These are phyloP conservation scores for Helleia helle DNA, from an alignment of 2,888 invertebrate species.

Conservation along the genomic window DNA sequence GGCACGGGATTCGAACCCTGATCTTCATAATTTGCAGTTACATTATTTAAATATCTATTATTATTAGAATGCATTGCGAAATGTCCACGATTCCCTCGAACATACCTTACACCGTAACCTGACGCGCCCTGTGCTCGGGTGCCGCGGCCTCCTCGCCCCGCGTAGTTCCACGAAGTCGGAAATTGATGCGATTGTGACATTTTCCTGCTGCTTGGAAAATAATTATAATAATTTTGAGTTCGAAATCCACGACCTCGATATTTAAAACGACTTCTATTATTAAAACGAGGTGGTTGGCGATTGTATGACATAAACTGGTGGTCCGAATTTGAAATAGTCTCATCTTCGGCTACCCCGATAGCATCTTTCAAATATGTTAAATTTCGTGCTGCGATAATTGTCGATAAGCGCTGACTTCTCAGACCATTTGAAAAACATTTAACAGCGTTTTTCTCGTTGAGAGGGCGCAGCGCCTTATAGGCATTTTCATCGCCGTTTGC, in stretches of 20 bases:
- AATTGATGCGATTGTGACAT: slow-evolving; percentile 1
- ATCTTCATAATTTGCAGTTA: too few relatives aligned
- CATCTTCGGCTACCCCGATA: slow-evolving; percentile 13
- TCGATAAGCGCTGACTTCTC: slow-evolving; percentile 17
- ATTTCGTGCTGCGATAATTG: slow-evolving; percentile 16
- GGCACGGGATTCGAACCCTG: too few relatives aligned
- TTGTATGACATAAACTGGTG: too few relatives aligned
- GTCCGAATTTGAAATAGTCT: slow-evolving; percentile 7
- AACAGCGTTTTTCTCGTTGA: slow-evolving; percentile 20
- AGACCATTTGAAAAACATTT: slow-evolving; percentile 20
- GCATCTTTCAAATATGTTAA: slow-evolving; percentile 15
- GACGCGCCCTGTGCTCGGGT: too few relatives aligned
- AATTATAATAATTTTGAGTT: background rate
- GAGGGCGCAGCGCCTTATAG: slow-evolving; percentile 15
- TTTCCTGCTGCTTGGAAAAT: background rate
- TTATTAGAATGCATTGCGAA: background rate
- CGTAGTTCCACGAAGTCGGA: background rate
- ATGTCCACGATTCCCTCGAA: background rate
- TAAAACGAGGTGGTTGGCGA: too few relatives aligned
- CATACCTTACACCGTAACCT: background rate
- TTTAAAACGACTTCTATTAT: too few relatives aligned
- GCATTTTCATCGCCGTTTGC: slow-evolving; percentile 14
- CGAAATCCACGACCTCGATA: background rate
- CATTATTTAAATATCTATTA: background rate
- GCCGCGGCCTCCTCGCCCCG: too few relatives aligned